Evolutionary conservation across 2,113 vertebrate species (phyloP).

Genomic region (Archocentrus centrarchus): DNA sequence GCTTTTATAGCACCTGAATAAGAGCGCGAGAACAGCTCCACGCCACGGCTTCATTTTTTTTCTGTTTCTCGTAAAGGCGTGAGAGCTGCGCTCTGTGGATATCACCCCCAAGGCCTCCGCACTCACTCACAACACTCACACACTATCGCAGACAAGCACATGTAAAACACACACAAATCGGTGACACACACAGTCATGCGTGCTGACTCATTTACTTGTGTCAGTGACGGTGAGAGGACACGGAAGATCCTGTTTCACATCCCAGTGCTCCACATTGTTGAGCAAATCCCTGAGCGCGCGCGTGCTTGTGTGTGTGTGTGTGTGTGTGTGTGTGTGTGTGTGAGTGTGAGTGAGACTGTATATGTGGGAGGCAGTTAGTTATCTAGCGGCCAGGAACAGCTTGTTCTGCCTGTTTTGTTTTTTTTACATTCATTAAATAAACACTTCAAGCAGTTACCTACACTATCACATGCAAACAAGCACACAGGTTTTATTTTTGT

Average conservation of each 20-base stretch:
- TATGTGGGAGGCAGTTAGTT: slow-evolving; percentile 45
- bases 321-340: slow-evolving; percentile 2
- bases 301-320: neutral
- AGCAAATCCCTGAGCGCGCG: slow-evolving; percentile 31
- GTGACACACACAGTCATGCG: neutral
- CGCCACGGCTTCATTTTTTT: neutral
- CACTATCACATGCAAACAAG: slow-evolving; percentile 19
- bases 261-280: slow-evolving; percentile 27
- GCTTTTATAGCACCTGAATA: slow-evolving; percentile 49
- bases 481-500: slow-evolving; percentile 14
- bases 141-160: neutral
- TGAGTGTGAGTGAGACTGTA: slow-evolving; percentile 2
- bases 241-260: slow-evolving; percentile 46
- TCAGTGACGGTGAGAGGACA: slow-evolving; percentile 18
- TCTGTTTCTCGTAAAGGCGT: neutral
- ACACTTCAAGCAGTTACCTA: slow-evolving; percentile 32
- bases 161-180: slow-evolving; percentile 10
- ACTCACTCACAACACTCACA: slow-evolving; percentile 30
- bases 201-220: slow-evolving; percentile 23
- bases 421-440: slow-evolving; percentile 46
- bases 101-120: slow-evolving; percentile 15
- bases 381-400: slow-evolving; percentile 53
- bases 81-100: slow-evolving; percentile 29
- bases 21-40: slow-evolving; percentile 1
- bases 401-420: slow-evolving; percentile 31